Evolutionary conservation across 92 coral and sea anemone species (phyloP).

Genomic region (Porites lobata): DNA sequence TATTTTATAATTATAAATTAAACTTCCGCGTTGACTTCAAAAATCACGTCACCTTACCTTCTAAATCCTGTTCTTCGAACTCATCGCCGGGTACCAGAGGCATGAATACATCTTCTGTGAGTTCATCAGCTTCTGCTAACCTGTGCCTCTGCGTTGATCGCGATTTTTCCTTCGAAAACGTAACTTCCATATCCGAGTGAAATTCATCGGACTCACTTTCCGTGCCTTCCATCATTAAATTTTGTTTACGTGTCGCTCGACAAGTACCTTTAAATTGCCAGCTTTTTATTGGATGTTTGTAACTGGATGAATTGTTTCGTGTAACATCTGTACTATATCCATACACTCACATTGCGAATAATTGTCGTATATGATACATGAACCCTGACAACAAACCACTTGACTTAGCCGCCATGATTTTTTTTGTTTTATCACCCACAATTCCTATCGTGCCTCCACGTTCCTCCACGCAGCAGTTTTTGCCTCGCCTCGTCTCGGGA

Average conservation of each 20-base stretch:
- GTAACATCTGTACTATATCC: not conserved
- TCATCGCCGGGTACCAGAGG: conserved; percentile 52
- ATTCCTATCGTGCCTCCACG: not conserved
- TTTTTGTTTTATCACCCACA: not conserved
- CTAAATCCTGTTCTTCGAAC: conserved; percentile 35
- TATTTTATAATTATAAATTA: too few species aligned
- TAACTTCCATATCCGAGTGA: not conserved
- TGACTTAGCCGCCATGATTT: not conserved
- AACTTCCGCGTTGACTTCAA: not conserved
- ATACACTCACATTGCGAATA: not conserved
- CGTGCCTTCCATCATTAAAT: not conserved
- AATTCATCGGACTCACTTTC: not conserved
- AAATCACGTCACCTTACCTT: not conserved
- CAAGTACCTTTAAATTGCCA: not conserved
- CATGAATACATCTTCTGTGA: conserved; percentile 19
- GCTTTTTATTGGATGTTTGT: not conserved
- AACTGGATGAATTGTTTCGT: not conserved
- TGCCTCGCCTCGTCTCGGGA: too few species aligned
- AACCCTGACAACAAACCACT: not conserved
- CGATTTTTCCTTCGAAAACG: conserved; percentile 15
- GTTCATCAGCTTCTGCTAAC: not conserved
- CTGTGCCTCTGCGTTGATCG: conserved; percentile 25
- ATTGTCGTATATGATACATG: not conserved
- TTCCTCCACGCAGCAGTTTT: too few species aligned
- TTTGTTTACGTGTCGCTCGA: not conserved